Base-by-base conservation (phyloP, 2,113 vertebrate species). In the Odobenus rosmarus region DNA sequence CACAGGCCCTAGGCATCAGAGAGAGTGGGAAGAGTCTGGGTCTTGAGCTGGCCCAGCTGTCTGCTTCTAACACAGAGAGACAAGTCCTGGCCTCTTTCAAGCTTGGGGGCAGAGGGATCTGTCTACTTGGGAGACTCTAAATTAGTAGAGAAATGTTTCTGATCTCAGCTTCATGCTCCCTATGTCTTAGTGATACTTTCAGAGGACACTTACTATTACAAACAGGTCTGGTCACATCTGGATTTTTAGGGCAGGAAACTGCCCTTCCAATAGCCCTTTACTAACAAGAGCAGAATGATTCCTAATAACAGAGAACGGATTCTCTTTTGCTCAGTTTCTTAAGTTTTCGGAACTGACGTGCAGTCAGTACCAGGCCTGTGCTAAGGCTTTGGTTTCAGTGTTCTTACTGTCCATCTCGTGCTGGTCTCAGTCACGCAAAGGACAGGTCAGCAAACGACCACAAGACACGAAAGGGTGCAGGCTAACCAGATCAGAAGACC, bases 261-360 rank as follows among this genome's bases (percentile, higher is more conserved):
- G 69, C 82, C 88, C 67, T 92, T 87, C 23, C 0, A 92, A 12
- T 49, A 97, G 98, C 98, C 97, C 98, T 98, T 98, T 94, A 96
- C 92, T 81, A 95, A 95, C 46, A 67, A 88, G 5, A 23, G 13
- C 55, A 91, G 80, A 92, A 33, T 53, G 53, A 0, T 71, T 96
- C 71, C 96, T 92, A 97, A 42, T 5, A 93, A 89, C 88, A 95
- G 61, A 33, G 96, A 96, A 55, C 49, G 0, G 51, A 14, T 67
- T 36, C 49, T 51, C 90, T 53, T 86, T 19, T 1, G 4, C 94
- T 94, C 86, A 12, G 33, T 46, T 49, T 83, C 42, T 84, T 13
- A 69, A 64, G 42, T 36, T 74, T 57, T 64, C 89, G 62, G 59
- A 91, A 81, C 84, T 88, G 62, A 90, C 1, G 19, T 21, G 87